A percentile compares a stretch with the other conserved stretches of the same genome.
Evolutionary conservation across 2,797 vertebrate species (phyloP).

Genomic region (Phrynocephalus guinanensis): DNA sequence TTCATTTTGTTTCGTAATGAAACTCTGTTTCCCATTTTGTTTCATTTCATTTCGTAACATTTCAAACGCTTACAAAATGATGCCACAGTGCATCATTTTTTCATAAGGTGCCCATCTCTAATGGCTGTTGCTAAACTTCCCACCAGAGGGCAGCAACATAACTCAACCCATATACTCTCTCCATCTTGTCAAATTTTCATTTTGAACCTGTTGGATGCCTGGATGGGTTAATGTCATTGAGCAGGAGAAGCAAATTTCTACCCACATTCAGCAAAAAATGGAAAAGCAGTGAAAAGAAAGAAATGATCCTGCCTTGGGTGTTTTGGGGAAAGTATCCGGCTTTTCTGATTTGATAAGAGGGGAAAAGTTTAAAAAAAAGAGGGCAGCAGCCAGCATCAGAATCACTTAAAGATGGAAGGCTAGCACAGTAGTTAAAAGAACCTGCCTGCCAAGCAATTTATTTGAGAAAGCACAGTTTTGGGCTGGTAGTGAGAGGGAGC

Average conservation of each 20-base stretch:
- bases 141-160: constrained; percentile 13
- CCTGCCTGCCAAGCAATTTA: not conserved
- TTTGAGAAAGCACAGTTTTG: not conserved
- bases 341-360: not conserved
- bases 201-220: not conserved
- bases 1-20: too few relatives aligned
- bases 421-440: not conserved
- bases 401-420: not conserved
- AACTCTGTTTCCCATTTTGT: too few relatives aligned
- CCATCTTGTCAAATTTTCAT: not conserved
- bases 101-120: too few relatives aligned
- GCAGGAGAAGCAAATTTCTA: not conserved
- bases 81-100: too few relatives aligned
- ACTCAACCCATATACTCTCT: not conserved
- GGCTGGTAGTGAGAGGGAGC: not conserved
- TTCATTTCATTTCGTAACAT: too few relatives aligned
- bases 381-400: not conserved
- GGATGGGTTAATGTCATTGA: too few relatives aligned
- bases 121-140: not conserved
- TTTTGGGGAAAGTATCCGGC: not conserved
- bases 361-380: not conserved
- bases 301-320: not conserved
- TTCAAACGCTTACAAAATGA: too few relatives aligned
- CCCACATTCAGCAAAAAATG: not conserved
- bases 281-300: not conserved